phyloP scores from a whole-genome alignment of 1,140 invertebrate genomes.

The Drosophila kohkoa region DNA sequence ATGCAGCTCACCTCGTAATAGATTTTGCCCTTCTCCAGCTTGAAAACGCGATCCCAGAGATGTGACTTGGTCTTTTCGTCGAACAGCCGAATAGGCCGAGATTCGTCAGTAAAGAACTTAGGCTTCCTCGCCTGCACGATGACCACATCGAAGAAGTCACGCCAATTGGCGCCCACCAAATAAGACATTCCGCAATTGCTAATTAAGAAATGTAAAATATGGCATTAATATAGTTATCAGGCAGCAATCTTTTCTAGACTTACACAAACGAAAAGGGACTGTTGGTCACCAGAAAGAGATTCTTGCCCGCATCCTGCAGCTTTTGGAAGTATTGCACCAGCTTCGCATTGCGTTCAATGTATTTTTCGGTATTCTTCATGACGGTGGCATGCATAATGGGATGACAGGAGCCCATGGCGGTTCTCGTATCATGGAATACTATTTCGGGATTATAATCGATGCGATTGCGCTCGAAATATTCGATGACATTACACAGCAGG shows the following conservation, averaged over 20 bases:
- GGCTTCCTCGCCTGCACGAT: conserved; percentile 98
- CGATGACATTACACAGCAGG: conserved; percentile 95
- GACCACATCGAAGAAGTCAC: conserved; percentile 96
- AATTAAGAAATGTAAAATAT: neutral
- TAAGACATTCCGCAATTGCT: conserved; percentile 97
- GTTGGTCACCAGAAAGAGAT: conserved; percentile 98
- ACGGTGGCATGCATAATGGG: conserved; percentile 96
- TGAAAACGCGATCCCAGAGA: conserved; percentile 95
- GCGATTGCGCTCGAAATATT: conserved; percentile 95
- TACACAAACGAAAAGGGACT: conserved; percentile 99
- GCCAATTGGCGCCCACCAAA: conserved; percentile 95
- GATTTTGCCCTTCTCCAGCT: conserved; percentile 94
- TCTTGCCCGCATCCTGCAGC: conserved; percentile 91
- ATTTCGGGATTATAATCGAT: conserved; percentile 98
- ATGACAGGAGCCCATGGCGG: conserved; percentile 95
- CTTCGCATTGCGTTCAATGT: conserved; percentile 92
- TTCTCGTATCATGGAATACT: conserved; percentile 97
- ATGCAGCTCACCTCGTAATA: conserved; percentile 93
- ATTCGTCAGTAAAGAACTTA: conserved; percentile 96
- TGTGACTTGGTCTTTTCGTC: conserved; percentile 92
- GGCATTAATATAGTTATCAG: neutral
- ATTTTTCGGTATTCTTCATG: conserved; percentile 91
- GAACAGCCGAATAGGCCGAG: conserved; percentile 95
- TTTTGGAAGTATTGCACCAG: conserved; percentile 92
- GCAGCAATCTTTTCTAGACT: conserved; percentile 84